These are phyloP conservation scores for Thymelicus sylvestris DNA, from an alignment of 2,888 invertebrate species.

Conservation along the genomic window DNA sequence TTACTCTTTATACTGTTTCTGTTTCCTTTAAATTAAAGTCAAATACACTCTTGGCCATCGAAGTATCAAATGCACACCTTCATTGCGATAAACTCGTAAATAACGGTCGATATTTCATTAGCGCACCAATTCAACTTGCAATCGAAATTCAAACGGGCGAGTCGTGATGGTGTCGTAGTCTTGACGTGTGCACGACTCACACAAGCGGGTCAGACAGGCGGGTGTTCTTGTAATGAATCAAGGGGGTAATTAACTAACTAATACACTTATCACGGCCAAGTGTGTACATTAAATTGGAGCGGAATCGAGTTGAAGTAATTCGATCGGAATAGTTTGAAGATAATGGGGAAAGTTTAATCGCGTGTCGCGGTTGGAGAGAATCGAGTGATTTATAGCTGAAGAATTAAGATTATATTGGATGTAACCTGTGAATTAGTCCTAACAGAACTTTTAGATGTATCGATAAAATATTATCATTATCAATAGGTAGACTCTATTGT, in stretches of 20 bases:
- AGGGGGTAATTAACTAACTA: constrained; percentile 70
- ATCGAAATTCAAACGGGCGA: not conserved
- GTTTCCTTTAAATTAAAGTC: no score
- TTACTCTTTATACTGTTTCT: no score
- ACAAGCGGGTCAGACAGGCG: constrained; percentile 56
- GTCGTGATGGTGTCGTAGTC: constrained; percentile 20
- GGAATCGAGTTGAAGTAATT: constrained; percentile 46
- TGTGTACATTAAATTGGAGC: constrained; percentile 56
- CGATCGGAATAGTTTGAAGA: constrained; percentile 37
- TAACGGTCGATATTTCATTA: not conserved
- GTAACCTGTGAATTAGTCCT: constrained; percentile 2
- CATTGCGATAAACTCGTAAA: not conserved
- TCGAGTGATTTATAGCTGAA: constrained; percentile 20
- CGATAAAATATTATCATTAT: no score
- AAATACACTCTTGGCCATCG: no score
- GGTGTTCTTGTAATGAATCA: constrained; percentile 69
- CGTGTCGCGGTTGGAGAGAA: constrained; percentile 28
- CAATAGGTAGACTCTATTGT: no score
- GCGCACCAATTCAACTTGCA: not conserved
- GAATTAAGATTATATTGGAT: constrained; percentile 12
- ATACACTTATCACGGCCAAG: constrained; percentile 66
- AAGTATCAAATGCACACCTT: not conserved
- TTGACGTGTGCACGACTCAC: not conserved
- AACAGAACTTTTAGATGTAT: not conserved
- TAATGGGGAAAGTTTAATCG: constrained; percentile 38